A percentile compares a stretch with the other conserved stretches of the same genome.
phyloP scores from a whole-genome alignment of 2,113 vertebrate genomes.

The Oncorhynchus tshawytscha region DNA sequence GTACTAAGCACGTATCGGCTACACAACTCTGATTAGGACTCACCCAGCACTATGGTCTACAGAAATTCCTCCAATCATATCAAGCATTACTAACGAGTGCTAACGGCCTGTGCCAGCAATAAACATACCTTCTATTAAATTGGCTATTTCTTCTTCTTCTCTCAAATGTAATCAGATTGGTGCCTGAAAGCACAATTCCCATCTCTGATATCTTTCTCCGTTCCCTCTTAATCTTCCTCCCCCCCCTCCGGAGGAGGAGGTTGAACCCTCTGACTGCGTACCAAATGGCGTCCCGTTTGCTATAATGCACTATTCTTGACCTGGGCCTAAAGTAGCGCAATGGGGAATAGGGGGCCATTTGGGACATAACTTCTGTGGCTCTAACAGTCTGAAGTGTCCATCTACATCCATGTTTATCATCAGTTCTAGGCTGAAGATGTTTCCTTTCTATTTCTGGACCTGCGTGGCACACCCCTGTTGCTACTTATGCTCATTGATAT shows the following conservation, averaged over 20 bases:
- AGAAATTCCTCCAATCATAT: not conserved
- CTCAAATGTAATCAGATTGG: slow-evolving; percentile 6
- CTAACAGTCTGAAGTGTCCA: slow-evolving; percentile 28
- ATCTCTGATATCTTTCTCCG: not conserved
- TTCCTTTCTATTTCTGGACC: not conserved
- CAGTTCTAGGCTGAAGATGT: not conserved
- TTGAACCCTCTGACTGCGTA: no score
- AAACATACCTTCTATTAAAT: slow-evolving; percentile 54
- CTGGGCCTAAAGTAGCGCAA: no score
- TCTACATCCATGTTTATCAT: not conserved
- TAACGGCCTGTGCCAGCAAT: slow-evolving; percentile 49
- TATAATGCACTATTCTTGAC: no score
- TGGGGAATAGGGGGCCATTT: not conserved
- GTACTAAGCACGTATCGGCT: not conserved
- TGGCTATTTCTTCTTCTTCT: slow-evolving; percentile 42
- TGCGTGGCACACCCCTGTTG: not conserved
- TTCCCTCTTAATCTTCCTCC: no score
- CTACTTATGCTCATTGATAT: not conserved
- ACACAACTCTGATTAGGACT: slow-evolving; percentile 40
- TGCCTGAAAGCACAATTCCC: not conserved
- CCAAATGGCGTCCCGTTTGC: no score
- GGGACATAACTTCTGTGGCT: slow-evolving; percentile 15
- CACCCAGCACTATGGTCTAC: slow-evolving; percentile 31
- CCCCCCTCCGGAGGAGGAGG: no score
- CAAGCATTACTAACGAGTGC: slow-evolving; percentile 66